Base-by-base conservation (phyloP, 2,113 vertebrate species). In the Charina bottae region DNA sequence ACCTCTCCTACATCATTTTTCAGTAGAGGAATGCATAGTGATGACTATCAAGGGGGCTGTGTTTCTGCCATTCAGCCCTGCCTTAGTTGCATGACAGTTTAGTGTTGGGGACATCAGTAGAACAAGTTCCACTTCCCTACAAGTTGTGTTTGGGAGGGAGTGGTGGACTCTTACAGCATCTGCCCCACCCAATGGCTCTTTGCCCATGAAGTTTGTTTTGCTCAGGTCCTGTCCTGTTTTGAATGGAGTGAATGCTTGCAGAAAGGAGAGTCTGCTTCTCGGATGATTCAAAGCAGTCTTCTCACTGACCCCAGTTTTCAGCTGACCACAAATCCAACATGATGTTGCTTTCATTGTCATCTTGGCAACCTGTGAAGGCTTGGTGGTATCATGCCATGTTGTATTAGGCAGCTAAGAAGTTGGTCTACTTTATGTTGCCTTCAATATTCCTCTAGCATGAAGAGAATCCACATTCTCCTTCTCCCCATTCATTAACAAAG, bases 241-340 rank as follows among this genome's bases (percentile, higher is more conserved):
- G 23, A 0, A 8, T 42, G 92, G 58, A 92, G 90, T 46, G 83
- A 93, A 92, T 86, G 1, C 21, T 46, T 6, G 37, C 68, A 91
- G n/a, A 93, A 93, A 87, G 59, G 19, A 83, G 89, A 88, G 90
- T 91, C 92, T 58, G 91, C 91, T 94, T 0, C 90, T 72, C 89
- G 10, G 78, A 62, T 0, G 0, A 42, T 92, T 93, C 92, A 83
- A 92, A 92, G 95, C 93, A 91, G 86, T 94, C 9, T 8, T 83
- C 59, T 33, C 21, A 33, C 85, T 21, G 33, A 78, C 68, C 68
- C 83, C 90, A 46, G 28, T 85, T 85, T 90, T 91, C 90, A 85
- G 58, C 53, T 56, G 59, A 0, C 33, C 85, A 86, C 49, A 13
- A 8, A 17, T 59, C 90, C 26, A 78, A 19, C 21, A 8, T 33